These are phyloP conservation scores for Sarcophaga caerulescens DNA, from an alignment of 2,888 invertebrate genomes.

Conservation along the genomic window DNA sequence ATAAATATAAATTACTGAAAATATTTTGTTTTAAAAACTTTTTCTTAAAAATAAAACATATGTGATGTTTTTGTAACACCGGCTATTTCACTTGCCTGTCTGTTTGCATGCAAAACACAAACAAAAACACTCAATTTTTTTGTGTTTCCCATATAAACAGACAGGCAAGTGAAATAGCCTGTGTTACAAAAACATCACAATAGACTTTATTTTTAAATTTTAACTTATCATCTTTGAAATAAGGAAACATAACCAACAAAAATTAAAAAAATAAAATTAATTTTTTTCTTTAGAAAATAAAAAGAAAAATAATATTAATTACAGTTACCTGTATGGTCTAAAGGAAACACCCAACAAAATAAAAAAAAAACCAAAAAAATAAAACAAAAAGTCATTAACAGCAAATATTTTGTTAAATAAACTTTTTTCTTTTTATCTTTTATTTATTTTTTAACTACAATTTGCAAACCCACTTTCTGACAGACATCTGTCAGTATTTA, in stretches of 20 bases:
- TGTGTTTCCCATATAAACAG: too few relatives aligned
- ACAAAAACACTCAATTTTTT: too few relatives aligned
- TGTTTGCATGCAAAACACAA: too few relatives aligned
- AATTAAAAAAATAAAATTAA: too few relatives aligned
- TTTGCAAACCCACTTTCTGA: constrained; percentile 58
- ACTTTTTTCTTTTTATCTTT: not conserved
- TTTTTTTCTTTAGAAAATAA: not conserved
- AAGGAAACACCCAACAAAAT: constrained; percentile 7
- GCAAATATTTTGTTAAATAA: constrained; percentile 3
- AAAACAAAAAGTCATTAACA: not conserved
- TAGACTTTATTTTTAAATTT: too few relatives aligned
- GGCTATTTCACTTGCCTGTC: too few relatives aligned
- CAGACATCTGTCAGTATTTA: constrained; percentile 62
- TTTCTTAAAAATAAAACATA: not conserved
- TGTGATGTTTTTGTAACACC: too few relatives aligned
- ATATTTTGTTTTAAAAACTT: not conserved
- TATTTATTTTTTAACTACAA: not conserved
- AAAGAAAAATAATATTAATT: constrained; percentile 13
- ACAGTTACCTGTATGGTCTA: not conserved
- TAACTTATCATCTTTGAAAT: too few relatives aligned
- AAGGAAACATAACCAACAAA: too few relatives aligned
- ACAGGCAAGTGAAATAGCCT: too few relatives aligned
- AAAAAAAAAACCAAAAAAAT: not conserved
- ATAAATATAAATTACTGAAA: too few relatives aligned
- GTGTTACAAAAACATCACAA: too few relatives aligned